Evolutionary conservation across 35 echinoderm and acorn worm species (phyloP).

Genomic region (Apostichopus californicus): DNA sequence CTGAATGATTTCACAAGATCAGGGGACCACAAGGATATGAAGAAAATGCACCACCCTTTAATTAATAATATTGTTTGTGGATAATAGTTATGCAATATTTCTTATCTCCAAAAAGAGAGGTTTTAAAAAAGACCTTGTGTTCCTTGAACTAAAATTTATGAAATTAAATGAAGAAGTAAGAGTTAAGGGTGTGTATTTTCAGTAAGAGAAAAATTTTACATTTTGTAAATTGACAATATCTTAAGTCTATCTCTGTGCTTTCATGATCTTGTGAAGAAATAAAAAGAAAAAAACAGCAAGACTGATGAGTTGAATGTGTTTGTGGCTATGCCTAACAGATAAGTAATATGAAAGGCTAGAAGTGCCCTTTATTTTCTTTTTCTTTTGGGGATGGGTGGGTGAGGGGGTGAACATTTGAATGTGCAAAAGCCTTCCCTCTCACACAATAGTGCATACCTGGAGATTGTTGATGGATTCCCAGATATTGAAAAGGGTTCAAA

Average conservation of each 20-base stretch:
- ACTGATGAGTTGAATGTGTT: background rate
- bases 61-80: background rate
- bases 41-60: background rate
- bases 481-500: too few species aligned
- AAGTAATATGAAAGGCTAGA: too few species aligned
- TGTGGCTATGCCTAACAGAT: too few species aligned
- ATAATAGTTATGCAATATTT: too few species aligned
- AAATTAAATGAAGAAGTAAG: background rate
- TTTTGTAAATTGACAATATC: background rate
- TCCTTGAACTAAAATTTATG: background rate
- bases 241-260: background rate
- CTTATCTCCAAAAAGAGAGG: too few species aligned
- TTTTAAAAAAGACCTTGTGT: too few species aligned
- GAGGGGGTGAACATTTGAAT: too few species aligned
- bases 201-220: background rate
- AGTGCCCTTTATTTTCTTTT: too few species aligned
- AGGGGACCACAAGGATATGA: background rate
- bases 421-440: too few species aligned
- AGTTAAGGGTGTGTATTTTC: background rate
- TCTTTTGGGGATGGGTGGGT: too few species aligned
- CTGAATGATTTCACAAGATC: background rate
- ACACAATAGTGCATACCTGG: too few species aligned
- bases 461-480: too few species aligned
- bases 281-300: background rate
- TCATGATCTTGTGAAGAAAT: constrained; percentile 6